Evolutionary conservation across 2,888 invertebrate species (phyloP).

Genomic region (Tipula vernalis): DNA sequence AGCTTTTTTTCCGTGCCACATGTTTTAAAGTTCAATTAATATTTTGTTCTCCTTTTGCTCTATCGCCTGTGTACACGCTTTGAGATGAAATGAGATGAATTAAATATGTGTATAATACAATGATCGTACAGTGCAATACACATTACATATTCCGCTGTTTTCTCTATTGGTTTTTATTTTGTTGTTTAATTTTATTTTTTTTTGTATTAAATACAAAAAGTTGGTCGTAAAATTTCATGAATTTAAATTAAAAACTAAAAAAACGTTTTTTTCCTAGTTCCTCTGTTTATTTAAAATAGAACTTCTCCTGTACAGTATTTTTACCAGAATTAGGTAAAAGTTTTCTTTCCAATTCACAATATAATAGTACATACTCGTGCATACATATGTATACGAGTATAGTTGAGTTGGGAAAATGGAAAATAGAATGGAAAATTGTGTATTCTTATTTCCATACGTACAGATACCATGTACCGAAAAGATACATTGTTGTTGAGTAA

Average conservation of each 20-base stretch:
- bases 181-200: neutral
- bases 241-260: conserved; percentile 4
- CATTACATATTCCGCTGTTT: neutral
- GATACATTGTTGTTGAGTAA: neutral
- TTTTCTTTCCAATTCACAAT: neutral
- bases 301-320: neutral
- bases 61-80: neutral
- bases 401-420: neutral
- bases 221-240: neutral
- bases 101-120: neutral
- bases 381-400: neutral
- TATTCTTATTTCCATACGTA: neutral
- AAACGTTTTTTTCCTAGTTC: neutral
- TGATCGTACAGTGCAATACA: neutral
- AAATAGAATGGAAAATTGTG: neutral
- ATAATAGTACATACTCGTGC: too few relatives aligned
- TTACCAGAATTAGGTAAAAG: neutral
- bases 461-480: neutral
- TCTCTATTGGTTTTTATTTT: neutral
- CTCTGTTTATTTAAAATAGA: neutral
- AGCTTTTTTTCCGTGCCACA: neutral
- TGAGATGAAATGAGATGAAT: neutral
- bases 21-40: neutral
- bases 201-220: neutral
- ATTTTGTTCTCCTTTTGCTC: neutral